Conservation (phyloP, 2,888 invertebrate genomes). For the Meganola albula region DNA sequence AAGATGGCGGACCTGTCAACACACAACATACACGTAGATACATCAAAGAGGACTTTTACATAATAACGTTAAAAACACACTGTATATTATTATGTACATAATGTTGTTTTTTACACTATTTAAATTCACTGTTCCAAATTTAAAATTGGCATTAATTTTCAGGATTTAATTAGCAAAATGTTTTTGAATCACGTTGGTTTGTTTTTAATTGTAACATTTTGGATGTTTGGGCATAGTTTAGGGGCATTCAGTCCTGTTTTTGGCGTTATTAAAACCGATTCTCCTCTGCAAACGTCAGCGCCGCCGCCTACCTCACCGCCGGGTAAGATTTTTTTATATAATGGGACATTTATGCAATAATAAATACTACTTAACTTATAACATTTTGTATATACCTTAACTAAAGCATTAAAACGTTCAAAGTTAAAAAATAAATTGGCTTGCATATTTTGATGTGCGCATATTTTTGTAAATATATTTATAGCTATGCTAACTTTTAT, state of each 20-base stretch:
- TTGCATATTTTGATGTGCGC: conserved; percentile 35
- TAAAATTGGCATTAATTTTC: conserved; percentile 7
- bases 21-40: conserved; percentile 1
- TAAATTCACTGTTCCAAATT: conserved; percentile 11
- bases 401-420: conserved; percentile 4
- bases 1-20: conserved; percentile 4
- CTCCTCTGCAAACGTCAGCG: conserved; percentile 30
- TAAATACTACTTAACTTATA: conserved; percentile 6
- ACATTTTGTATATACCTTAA: conserved; percentile 7
- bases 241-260: conserved; percentile 43
- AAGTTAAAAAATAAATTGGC: conserved; percentile 20
- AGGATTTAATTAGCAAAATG: not conserved
- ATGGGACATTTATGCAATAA: conserved; percentile 21
- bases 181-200: not conserved
- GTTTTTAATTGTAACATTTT: conserved; percentile 14
- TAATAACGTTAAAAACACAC: conserved; percentile 25
- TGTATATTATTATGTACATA: conserved; percentile 22
- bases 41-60: not conserved
- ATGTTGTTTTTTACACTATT: conserved; percentile 6
- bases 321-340: conserved; percentile 42
- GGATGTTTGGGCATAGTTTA: conserved; percentile 28
- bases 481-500: not conserved
- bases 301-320: conserved; percentile 36
- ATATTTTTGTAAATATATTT: not conserved
- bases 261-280: conserved; percentile 39